A percentile compares a stretch with the other conserved stretches of the same genome.
Evolutionary conservation across 1,140 invertebrate species (phyloP).

Genomic region (Frieseomelitta varia): DNA sequence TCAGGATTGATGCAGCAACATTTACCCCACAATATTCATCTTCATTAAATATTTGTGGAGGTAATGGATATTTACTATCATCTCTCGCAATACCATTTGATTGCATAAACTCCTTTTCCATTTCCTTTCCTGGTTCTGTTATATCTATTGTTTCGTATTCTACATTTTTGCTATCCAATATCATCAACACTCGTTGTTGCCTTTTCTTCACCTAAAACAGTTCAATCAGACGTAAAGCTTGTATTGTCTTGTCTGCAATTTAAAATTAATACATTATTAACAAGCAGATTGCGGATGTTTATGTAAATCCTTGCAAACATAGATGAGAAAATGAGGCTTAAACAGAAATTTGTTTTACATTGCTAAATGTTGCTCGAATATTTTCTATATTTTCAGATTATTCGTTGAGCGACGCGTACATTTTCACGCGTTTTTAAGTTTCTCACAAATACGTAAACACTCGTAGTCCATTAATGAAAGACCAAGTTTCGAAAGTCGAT

Average conservation of each 20-base stretch:
- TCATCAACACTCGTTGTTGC: constrained; percentile 95
- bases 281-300: background rate
- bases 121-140: constrained; percentile 93
- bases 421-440: background rate
- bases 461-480: background rate
- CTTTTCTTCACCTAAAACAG: constrained; percentile 93
- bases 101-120: constrained; percentile 96
- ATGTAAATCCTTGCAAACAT: background rate
- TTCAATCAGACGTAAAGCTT: background rate
- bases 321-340: background rate
- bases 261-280: background rate
- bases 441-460: background rate
- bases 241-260: background rate
- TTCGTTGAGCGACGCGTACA: background rate
- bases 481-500: background rate
- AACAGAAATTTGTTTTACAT: background rate
- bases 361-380: background rate
- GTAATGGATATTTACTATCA: constrained; percentile 89
- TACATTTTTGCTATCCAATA: constrained; percentile 94
- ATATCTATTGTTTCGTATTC: constrained; percentile 95
- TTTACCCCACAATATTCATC: constrained; percentile 95
- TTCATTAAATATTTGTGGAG: constrained; percentile 97
- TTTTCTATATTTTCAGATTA: background rate
- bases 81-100: constrained; percentile 91
- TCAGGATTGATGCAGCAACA: constrained; percentile 40